A percentile compares a stretch with the other conserved stretches of the same genome.
These are phyloP conservation scores for Chlorops oryzae DNA, from an alignment of 1,140 invertebrate genomes.

Conservation along the genomic window DNA sequence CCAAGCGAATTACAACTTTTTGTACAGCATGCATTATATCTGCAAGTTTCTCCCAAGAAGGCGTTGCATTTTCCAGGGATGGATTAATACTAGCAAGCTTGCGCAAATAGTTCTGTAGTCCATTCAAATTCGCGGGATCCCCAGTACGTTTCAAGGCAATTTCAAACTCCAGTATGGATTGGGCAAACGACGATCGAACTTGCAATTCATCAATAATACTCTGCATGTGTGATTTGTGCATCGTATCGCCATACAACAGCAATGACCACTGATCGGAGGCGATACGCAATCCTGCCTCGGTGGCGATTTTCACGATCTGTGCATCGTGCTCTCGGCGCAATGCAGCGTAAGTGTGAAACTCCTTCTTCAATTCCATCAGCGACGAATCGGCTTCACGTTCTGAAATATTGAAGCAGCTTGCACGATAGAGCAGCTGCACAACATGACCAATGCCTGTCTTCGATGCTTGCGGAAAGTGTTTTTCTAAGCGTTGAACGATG, in stretches of 20 bases:
- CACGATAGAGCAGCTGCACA: slow-evolving; percentile 93
- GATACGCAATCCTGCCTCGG: slow-evolving; percentile 94
- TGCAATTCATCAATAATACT: slow-evolving; percentile 94
- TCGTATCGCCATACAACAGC: slow-evolving; percentile 88
- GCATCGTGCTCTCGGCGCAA: slow-evolving; percentile 92
- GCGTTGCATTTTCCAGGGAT: slow-evolving; percentile 54
- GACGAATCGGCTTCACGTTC: slow-evolving; percentile 97
- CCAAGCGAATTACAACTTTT: slow-evolving; percentile 74
- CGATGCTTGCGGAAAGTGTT: slow-evolving; percentile 94
- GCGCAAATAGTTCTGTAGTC: slow-evolving; percentile 72
- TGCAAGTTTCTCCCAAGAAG: slow-evolving; percentile 67
- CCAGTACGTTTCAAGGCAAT: slow-evolving; percentile 86
- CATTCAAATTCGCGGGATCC: slow-evolving; percentile 78
- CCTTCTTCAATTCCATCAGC: slow-evolving; percentile 97
- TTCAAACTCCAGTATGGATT: slow-evolving; percentile 85
- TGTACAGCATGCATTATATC: slow-evolving; percentile 73
- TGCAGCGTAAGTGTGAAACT: slow-evolving; percentile 91
- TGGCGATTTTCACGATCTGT: slow-evolving; percentile 97
- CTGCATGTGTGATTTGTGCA: slow-evolving; percentile 98
- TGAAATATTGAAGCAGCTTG: slow-evolving; percentile 97
- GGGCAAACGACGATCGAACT: slow-evolving; percentile 83
- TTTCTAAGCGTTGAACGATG: slow-evolving; percentile 91
- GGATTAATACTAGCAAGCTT: slow-evolving; percentile 81
- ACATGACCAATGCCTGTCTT: slow-evolving; percentile 99
- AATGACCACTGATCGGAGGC: slow-evolving; percentile 98